Evolutionary conservation across 2,797 vertebrate species (phyloP).

Genomic region (Acrocephalus scirpaceus): DNA sequence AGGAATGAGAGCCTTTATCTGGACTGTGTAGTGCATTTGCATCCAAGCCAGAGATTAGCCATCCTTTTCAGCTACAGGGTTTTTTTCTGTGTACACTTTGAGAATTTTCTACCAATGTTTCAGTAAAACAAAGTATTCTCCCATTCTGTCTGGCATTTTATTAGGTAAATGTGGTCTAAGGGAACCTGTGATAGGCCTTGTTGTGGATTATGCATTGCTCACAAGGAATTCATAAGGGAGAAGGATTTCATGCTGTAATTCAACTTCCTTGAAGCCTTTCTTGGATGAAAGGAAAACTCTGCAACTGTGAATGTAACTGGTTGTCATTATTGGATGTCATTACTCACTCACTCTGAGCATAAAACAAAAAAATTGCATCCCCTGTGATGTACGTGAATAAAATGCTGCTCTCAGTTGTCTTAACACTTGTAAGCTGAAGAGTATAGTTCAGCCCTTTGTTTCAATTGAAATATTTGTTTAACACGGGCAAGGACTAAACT

Average conservation of each 20-base stretch:
- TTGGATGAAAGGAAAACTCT: slow-evolving; percentile 34
- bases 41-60: not conserved
- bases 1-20: not conserved
- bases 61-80: not conserved
- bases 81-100: not conserved
- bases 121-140: slow-evolving; percentile 39
- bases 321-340: slow-evolving; percentile 60
- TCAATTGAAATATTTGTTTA: slow-evolving; percentile 65
- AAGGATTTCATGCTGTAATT: slow-evolving; percentile 43
- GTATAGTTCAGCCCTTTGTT: slow-evolving; percentile 25
- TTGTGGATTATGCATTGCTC: not conserved
- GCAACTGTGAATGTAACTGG: slow-evolving; percentile 33
- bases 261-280: slow-evolving; percentile 29
- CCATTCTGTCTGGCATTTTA: slow-evolving; percentile 11
- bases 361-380: slow-evolving; percentile 47
- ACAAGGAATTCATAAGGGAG: not conserved
- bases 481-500: slow-evolving; percentile 59
- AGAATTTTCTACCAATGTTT: not conserved
- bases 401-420: slow-evolving; percentile 27
- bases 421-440: slow-evolving; percentile 32
- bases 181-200: not conserved
- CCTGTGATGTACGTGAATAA: not conserved
- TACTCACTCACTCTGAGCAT: slow-evolving; percentile 22
- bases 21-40: not conserved
- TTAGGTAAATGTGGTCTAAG: not conserved